These are phyloP conservation scores for Pseudomyrmex gracilis DNA, from an alignment of 1,140 invertebrate genomes.

Conservation along the genomic window DNA sequence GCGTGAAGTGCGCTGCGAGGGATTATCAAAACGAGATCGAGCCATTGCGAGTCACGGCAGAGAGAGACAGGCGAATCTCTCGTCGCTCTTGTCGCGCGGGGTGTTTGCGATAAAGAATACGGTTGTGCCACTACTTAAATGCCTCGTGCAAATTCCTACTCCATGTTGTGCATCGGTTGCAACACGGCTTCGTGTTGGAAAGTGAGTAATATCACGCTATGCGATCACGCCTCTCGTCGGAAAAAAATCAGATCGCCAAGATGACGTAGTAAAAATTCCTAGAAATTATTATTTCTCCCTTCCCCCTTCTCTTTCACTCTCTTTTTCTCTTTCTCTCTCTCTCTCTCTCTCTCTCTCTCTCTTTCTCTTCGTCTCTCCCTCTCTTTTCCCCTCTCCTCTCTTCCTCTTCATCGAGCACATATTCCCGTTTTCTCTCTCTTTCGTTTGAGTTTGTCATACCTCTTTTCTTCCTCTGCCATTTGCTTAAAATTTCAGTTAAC, in stretches of 20 bases:
- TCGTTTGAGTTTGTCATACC: slow-evolving; percentile 22
- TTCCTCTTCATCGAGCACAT: no score
- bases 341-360: not conserved
- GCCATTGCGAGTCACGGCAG: slow-evolving; percentile 32
- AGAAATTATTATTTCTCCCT: slow-evolving; percentile 43
- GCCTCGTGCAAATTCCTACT: slow-evolving; percentile 79
- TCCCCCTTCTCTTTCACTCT: no score
- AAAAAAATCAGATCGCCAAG: slow-evolving; percentile 54
- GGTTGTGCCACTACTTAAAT: slow-evolving; percentile 75
- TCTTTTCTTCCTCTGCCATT: slow-evolving; percentile 9
- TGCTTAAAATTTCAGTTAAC: slow-evolving; percentile 32
- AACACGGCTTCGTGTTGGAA: slow-evolving; percentile 80
- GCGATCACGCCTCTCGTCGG: slow-evolving; percentile 58
- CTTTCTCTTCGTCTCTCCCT: not conserved
- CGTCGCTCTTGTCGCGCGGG: slow-evolving; percentile 35
- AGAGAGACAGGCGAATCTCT: slow-evolving; percentile 54
- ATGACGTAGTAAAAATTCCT: slow-evolving; percentile 63
- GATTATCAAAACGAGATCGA: slow-evolving; percentile 53
- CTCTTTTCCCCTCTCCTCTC: slow-evolving; percentile 20
- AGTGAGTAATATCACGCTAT: slow-evolving; percentile 77
- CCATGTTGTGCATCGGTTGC: slow-evolving; percentile 82
- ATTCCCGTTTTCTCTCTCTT: slow-evolving; percentile 6
- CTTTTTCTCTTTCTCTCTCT: slow-evolving; percentile 4
- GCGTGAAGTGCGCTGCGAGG: slow-evolving; percentile 51
- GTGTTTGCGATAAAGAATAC: slow-evolving; percentile 65